These are phyloP conservation scores for Corydoras maculifer DNA, from an alignment of 2,113 vertebrate species.

Conservation along the genomic window DNA sequence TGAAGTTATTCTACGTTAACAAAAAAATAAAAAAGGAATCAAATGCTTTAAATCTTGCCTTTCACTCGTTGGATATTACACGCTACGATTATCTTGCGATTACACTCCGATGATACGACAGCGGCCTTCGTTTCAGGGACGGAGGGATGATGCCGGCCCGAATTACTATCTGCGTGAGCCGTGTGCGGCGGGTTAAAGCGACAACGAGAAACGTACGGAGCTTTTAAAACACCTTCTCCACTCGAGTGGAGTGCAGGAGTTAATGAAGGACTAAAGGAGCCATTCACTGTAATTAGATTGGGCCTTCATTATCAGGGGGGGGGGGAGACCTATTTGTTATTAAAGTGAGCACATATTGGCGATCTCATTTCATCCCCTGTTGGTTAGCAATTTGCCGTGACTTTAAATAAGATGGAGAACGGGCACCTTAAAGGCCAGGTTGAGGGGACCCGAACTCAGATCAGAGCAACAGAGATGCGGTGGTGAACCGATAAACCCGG, in stretches of 20 bases:
- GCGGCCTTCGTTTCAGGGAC: slow-evolving; percentile 6
- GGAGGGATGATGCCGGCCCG: too few relatives aligned
- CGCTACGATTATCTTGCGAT: neutral
- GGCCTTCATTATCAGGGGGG: neutral
- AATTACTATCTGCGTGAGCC: too few relatives aligned
- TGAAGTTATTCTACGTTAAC: too few relatives aligned
- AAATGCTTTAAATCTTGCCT: neutral
- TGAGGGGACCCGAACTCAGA: too few relatives aligned
- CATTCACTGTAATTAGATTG: neutral
- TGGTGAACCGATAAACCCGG: too few relatives aligned
- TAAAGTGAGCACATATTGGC: neutral
- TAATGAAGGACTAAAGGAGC: neutral
- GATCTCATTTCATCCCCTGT: neutral
- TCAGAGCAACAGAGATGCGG: too few relatives aligned
- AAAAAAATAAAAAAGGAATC: too few relatives aligned
- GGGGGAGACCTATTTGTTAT: neutral
- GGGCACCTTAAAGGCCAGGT: too few relatives aligned
- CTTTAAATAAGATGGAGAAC: neutral
- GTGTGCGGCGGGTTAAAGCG: neutral
- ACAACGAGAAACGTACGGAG: neutral
- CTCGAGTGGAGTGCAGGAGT: neutral
- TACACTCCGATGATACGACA: neutral
- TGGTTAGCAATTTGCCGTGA: neutral
- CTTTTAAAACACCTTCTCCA: neutral
- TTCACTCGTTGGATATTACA: too few relatives aligned